Base-by-base conservation (phyloP, 2,797 vertebrate species). In the Scolopax rusticola region DNA sequence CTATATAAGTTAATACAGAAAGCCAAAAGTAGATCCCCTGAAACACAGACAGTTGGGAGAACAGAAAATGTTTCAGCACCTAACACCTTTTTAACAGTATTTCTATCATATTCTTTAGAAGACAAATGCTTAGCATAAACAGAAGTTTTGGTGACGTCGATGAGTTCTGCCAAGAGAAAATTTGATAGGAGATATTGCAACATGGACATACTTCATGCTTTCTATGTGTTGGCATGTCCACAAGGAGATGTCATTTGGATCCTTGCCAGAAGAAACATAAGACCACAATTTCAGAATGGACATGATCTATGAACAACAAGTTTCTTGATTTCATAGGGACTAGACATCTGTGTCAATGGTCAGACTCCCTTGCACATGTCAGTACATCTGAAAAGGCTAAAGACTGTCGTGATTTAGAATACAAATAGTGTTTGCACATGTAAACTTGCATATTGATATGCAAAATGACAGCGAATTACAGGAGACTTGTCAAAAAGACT, bases 191-290 rank as follows among this genome's bases (percentile, higher is more conserved):
- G 50, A 21, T 36, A 59, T 54, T 77, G 80, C 48, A 25, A 78
- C 80, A 63, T 1, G 2, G 45, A 40, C 56, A 54, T 65, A 64
- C 38, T 94, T 83, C 14, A 43, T 54, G 38, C 41, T 89, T 93
- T 68, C 88, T 68, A 38, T 36, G 48, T 64, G 71, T 47, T 92
- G 77, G 68, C 51, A 83, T 40, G 27, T 64, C 64, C 80, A 63
- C 54, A 75, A 75, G 60, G 71, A 41, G 33, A 60, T 83, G 18
- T 54, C 38, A 80, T 57, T 71, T 78, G 61, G 47, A 86, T 41
- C 38, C 57, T 43, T 91, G 85, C 80, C 93, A 93, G 68, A 48
- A 92, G 94, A 94, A 94, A 93, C 32, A 71, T 48, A 92, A 87
- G 74, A 94, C 48, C 30, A 5, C 45, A 77, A 23, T 78, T 95